Evolutionary conservation across 2,888 invertebrate species (phyloP), one percentile per base, ranked within the genome.

Genomic region (Calameuta filiformis): DNA sequence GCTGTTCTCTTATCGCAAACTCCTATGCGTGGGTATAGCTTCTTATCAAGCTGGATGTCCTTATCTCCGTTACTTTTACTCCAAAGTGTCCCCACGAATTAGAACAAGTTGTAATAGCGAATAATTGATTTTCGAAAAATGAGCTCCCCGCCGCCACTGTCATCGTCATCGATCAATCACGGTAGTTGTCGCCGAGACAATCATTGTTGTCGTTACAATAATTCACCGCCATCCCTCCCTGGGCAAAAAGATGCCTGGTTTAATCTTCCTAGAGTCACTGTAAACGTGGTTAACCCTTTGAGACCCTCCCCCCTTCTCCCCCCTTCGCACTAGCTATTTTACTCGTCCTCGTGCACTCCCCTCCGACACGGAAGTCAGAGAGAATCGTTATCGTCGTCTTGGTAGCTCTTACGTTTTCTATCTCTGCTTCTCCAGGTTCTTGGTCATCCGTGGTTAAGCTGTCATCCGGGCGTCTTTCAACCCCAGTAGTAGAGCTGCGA

Each of bases 191-290:
- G 56, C 9, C 56, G 9, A 9, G 56, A 56, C 9, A 9, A 56
- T 40, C 30, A 69, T 69, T 76, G 73, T 77, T 77, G 73, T 81
- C 80, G 68, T 74, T 77, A 79, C 80, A 71, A 68, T 73, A 68
- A 77, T 75, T 79, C 82, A 81, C 83, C 84, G 85, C 83, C 87
- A 83, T 85, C 86, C 85, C 83, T 84, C 85, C 85, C 84, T 84
- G 23, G 56, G 56, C 56, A 56, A 23, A 37, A 56, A 35, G 40
- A 56, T 56, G 9, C 56, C 23, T 56, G 56, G 23, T 9, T 4
- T 6, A 15, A 56, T 56, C 9, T 23, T 56, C 56, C 9, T 56
- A 56, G 15, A 15, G 56, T 56, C 56, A 23, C 56, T 56, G 23
- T 56, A 56, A 56, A 23, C 15, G 9, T 56, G 9, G 6, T 23